A percentile compares a stretch with the other conserved stretches of the same genome.
Evolutionary conservation across 1,140 invertebrate genomes (phyloP).

Genomic region (Diabrotica virgifera): DNA sequence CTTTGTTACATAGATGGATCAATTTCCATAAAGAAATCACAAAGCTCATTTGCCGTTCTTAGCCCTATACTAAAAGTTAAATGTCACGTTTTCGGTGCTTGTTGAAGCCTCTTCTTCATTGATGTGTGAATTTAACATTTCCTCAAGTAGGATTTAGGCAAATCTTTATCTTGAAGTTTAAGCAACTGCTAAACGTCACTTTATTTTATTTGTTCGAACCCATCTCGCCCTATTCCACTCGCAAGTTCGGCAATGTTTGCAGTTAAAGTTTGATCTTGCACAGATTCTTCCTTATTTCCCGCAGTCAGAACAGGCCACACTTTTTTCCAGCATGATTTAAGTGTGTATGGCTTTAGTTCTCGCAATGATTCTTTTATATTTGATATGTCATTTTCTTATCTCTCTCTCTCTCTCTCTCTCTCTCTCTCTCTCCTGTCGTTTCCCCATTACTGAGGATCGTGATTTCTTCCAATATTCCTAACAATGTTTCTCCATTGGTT

Average conservation of each 20-base stretch:
- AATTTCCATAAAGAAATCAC: too few species aligned
- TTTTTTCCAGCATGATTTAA: neutral
- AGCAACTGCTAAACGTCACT: constrained; percentile 41
- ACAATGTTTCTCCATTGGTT: too few species aligned
- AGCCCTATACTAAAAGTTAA: too few species aligned
- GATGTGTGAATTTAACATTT: constrained; percentile 34
- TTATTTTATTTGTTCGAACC: constrained; percentile 44
- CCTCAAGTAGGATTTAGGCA: constrained; percentile 39
- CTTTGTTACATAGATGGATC: too few species aligned
- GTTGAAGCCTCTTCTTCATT: neutral
- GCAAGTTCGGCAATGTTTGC: constrained; percentile 35
- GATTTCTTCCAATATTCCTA: too few species aligned
- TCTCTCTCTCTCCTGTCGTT: too few species aligned
- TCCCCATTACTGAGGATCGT: too few species aligned
- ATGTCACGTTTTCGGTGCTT: neutral
- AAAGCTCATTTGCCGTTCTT: too few species aligned
- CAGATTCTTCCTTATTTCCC: constrained; percentile 33
- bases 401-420: too few species aligned
- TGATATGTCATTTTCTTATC: constrained; percentile 1
- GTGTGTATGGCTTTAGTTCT: constrained; percentile 36
- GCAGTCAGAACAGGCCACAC: constrained; percentile 18
- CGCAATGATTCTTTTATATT: constrained; percentile 27
- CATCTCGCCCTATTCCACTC: constrained; percentile 36
- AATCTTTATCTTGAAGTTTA: constrained; percentile 43
- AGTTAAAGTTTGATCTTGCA: constrained; percentile 40